Percentiles rank a stretch among this genome's conserved stretches.
phyloP scores from a whole-genome alignment of 2,888 invertebrate species.

The Andrena bicolor region DNA sequence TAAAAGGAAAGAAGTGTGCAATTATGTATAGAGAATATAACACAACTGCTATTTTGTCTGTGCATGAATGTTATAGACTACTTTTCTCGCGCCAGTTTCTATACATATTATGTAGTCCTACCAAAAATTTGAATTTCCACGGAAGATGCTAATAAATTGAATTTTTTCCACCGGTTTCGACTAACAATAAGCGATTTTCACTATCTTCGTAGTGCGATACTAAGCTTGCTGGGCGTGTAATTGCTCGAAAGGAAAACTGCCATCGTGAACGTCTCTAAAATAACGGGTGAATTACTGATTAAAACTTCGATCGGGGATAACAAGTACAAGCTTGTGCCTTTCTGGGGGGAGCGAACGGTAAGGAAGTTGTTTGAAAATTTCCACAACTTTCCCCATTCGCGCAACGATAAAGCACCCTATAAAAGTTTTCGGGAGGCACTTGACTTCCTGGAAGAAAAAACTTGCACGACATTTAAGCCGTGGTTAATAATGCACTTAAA shows the following conservation, averaged over 20 bases:
- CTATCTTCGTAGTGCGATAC: background rate
- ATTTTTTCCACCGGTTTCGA: background rate
- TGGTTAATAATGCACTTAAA: conserved; percentile 50
- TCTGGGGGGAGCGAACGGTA: background rate
- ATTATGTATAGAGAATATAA: too few relatives aligned
- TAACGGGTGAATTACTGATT: conserved; percentile 21
- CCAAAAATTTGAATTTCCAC: too few relatives aligned
- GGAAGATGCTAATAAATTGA: too few relatives aligned
- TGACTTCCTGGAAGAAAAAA: conserved; percentile 40
- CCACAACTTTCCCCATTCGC: conserved; percentile 33
- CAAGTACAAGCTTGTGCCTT: background rate
- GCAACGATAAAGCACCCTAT: conserved; percentile 21
- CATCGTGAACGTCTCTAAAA: background rate
- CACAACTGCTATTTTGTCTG: too few relatives aligned
- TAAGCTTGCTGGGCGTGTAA: background rate
- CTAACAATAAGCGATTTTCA: background rate
- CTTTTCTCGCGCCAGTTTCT: too few relatives aligned
- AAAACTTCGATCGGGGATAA: conserved; percentile 13
- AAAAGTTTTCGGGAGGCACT: conserved; percentile 42
- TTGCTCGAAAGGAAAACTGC: background rate
- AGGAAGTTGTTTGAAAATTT: conserved; percentile 22
- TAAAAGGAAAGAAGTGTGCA: too few relatives aligned
- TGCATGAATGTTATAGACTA: too few relatives aligned
- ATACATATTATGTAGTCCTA: too few relatives aligned
- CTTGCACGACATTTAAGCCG: conserved; percentile 41